Conservation (phyloP, 2,888 invertebrate species). For the Colletes collaris region DNA sequence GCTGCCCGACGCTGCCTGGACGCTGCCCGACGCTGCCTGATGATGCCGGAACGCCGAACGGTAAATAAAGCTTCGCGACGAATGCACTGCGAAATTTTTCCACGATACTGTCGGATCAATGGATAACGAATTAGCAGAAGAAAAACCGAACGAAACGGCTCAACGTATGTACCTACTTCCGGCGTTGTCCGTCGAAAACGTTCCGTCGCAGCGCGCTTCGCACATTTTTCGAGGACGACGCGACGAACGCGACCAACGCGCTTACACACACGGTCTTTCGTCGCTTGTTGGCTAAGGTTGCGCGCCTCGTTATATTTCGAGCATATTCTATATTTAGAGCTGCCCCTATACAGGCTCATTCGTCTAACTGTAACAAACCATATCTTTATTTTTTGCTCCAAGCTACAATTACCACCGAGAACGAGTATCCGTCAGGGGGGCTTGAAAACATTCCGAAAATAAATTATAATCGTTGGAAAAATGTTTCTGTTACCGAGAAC, state of each 20-base stretch:
- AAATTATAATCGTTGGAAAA: too few species aligned
- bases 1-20: constrained; percentile 1
- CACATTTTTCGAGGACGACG: constrained; percentile 56
- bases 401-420: too few species aligned
- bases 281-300: constrained; percentile 72
- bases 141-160: not conserved
- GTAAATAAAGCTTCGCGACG: constrained; percentile 1
- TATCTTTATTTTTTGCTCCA: too few species aligned
- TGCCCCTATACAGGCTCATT: constrained; percentile 48
- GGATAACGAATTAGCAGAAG: constrained; percentile 3
- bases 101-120: constrained; percentile 11
- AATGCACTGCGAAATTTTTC: not conserved
- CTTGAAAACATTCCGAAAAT: too few species aligned
- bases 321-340: constrained; percentile 80
- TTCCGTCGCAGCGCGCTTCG: constrained; percentile 40
- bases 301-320: constrained; percentile 81
- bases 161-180: constrained; percentile 21
- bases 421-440: too few species aligned
- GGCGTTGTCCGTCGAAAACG: constrained; percentile 42
- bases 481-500: too few species aligned
- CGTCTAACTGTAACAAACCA: too few species aligned
- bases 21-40: too few species aligned
- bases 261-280: constrained; percentile 40
- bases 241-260: constrained; percentile 17
- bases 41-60: not conserved